phyloP scores from a whole-genome alignment of 1,140 invertebrate species.

The Halictus rubicundus region DNA sequence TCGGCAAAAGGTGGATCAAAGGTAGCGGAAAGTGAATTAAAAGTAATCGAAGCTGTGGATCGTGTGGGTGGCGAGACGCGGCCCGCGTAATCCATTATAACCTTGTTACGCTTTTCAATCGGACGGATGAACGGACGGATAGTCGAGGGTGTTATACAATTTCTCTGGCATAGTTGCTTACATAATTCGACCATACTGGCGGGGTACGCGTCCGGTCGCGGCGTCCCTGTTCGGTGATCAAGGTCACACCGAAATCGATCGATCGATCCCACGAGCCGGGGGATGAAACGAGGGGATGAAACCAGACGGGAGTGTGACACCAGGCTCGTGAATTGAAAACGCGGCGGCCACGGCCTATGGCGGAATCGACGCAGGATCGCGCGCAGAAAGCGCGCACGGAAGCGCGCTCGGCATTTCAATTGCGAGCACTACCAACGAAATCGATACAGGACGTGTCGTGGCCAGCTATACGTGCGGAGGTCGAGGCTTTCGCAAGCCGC shows the following conservation, averaged over 20 bases:
- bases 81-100: conserved; percentile 50
- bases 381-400: conserved; percentile 2
- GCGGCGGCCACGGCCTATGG: too few species aligned
- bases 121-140: conserved; percentile 22
- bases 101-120: conserved; percentile 51
- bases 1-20: neutral
- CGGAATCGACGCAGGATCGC: neutral
- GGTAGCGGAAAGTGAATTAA: neutral
- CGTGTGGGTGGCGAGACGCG: conserved; percentile 9
- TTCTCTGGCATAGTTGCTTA: conserved; percentile 28
- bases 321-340: conserved; percentile 14
- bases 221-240: conserved; percentile 32
- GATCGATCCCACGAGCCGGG: neutral
- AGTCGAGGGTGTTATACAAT: conserved; percentile 51
- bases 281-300: too few species aligned
- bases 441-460: conserved; percentile 1
- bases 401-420: conserved; percentile 31
- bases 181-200: conserved; percentile 38
- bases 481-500: conserved; percentile 60
- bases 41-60: conserved; percentile 12
- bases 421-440: conserved; percentile 19
- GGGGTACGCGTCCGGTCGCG: conserved; percentile 3
- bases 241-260: conserved; percentile 38
- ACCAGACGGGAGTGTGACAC: neutral
- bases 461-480: neutral